Percentiles rank a stretch among this genome's conserved stretches.
Conservation (phyloP, 2,113 vertebrate species). For the Vulpes ferrilata region DNA sequence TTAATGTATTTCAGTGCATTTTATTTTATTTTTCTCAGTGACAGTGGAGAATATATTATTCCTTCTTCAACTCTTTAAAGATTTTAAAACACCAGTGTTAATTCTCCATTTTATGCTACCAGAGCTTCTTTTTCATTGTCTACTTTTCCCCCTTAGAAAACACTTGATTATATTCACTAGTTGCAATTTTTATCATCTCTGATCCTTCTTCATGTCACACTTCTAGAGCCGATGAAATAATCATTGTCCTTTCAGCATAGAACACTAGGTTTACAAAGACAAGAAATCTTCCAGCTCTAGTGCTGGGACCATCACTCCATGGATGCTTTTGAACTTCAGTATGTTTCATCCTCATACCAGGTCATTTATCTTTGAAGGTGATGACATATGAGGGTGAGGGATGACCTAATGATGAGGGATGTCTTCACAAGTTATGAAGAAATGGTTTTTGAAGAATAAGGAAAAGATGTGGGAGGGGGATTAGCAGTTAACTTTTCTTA, state of each 20-base stretch:
- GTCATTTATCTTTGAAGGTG: slow-evolving; percentile 67
- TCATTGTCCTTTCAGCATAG: slow-evolving; percentile 61
- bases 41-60: neutral
- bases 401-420: slow-evolving; percentile 55
- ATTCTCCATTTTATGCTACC: slow-evolving; percentile 41
- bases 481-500: slow-evolving; percentile 1
- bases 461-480: neutral
- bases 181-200: slow-evolving; percentile 23
- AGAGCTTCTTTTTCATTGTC: slow-evolving; percentile 43
- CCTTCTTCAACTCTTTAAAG: neutral
- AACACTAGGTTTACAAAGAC: slow-evolving; percentile 28
- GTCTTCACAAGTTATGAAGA: slow-evolving; percentile 63
- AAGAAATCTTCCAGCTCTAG: slow-evolving; percentile 33
- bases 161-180: neutral
- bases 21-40: slow-evolving; percentile 17
- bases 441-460: slow-evolving; percentile 66
- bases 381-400: slow-evolving; percentile 57
- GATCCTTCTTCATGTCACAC: slow-evolving; percentile 21
- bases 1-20: neutral
- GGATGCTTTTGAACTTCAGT: slow-evolving; percentile 49
- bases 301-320: slow-evolving; percentile 23
- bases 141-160: neutral
- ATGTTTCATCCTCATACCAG: slow-evolving; percentile 62
- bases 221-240: slow-evolving; percentile 30
- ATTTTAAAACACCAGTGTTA: neutral